Percentiles rank a stretch among this genome's conserved stretches.
Conservation (phyloP, 1,140 invertebrate genomes). For the Varroa destructor region DNA sequence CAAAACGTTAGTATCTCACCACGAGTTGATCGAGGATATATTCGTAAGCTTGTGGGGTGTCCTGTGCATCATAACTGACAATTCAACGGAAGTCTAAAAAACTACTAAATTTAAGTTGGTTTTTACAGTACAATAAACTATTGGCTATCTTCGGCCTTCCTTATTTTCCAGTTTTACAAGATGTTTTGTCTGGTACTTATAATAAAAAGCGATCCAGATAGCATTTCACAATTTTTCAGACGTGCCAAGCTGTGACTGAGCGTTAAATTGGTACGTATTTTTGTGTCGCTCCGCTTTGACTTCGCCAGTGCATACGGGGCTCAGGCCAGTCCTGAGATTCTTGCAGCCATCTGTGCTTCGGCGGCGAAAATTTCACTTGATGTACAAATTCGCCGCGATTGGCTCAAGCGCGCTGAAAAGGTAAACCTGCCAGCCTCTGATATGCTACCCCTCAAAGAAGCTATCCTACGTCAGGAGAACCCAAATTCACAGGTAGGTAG, state of each 20-base stretch:
- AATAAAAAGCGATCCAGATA: too few relatives aligned
- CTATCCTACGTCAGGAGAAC: slow-evolving; percentile 11
- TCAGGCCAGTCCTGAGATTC: not conserved
- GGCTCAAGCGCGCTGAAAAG: not conserved
- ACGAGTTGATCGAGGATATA: not conserved
- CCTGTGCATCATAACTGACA: not conserved
- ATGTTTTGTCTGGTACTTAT: too few relatives aligned
- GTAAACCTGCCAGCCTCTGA: not conserved
- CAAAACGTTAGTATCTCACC: not conserved
- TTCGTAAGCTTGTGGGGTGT: not conserved
- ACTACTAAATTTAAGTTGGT: too few relatives aligned
- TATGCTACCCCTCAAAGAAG: not conserved
- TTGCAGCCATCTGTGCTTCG: not conserved
- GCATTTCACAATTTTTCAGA: too few relatives aligned
- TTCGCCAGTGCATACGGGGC: not conserved
- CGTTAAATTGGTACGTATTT: too few relatives aligned
- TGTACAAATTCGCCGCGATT: not conserved
- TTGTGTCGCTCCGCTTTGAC: not conserved
- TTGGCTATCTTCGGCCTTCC: too few relatives aligned
- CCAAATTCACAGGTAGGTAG: not conserved
- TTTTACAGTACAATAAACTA: too few relatives aligned
- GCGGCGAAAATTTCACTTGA: not conserved
- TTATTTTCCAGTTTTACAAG: too few relatives aligned
- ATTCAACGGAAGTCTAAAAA: not conserved
- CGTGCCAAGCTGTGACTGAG: too few relatives aligned